phyloP scores from a whole-genome alignment of 1,140 invertebrate species.

The Tetraneura akinire region DNA sequence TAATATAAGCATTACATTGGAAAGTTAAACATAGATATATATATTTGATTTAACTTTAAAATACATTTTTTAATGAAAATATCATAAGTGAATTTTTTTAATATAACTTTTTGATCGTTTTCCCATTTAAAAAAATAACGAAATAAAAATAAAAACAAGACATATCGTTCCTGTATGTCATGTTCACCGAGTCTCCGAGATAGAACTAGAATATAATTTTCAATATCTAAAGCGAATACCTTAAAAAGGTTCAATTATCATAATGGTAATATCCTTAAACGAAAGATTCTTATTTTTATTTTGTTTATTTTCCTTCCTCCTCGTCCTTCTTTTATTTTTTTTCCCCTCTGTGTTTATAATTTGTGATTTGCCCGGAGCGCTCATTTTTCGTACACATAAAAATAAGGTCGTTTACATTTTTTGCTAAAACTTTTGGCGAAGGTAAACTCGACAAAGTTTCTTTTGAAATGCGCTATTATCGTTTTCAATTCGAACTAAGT shows the following conservation, averaged over 20 bases:
- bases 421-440: slow-evolving; percentile 18
- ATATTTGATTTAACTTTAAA: not conserved
- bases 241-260: slow-evolving; percentile 27
- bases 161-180: not conserved
- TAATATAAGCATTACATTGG: slow-evolving; percentile 28
- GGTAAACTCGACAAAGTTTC: slow-evolving; percentile 9
- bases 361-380: slow-evolving; percentile 22
- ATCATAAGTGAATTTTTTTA: not conserved
- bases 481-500: slow-evolving; percentile 24
- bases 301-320: not conserved
- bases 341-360: slow-evolving; percentile 14
- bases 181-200: slow-evolving; percentile 3
- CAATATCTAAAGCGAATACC: slow-evolving; percentile 1
- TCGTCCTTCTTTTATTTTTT: not conserved
- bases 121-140: not conserved
- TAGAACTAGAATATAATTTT: slow-evolving; percentile 33
- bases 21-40: slow-evolving; percentile 2
- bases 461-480: slow-evolving; percentile 13
- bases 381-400: slow-evolving; percentile 28
- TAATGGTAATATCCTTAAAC: slow-evolving; percentile 25
- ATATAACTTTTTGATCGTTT: not conserved
- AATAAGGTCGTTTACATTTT: slow-evolving; percentile 29
- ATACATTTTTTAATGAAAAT: not conserved
- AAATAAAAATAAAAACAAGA: not conserved
- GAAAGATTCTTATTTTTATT: slow-evolving; percentile 8